These are phyloP conservation scores for Asbolus verrucosus DNA, from an alignment of 1,140 invertebrate genomes.

Conservation along the genomic window DNA sequence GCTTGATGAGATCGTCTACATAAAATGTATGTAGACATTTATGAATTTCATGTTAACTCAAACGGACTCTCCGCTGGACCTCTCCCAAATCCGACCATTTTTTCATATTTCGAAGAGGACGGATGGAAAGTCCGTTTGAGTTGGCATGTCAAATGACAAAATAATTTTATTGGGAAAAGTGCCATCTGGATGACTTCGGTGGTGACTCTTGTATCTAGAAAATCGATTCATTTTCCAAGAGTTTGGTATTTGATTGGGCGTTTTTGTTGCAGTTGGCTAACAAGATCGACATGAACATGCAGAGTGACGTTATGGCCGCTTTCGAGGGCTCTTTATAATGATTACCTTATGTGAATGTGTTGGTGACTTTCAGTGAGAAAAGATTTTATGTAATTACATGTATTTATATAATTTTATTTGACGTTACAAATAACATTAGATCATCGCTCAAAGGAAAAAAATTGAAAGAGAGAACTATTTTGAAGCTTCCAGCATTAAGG, in stretches of 20 bases:
- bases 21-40: too few relatives aligned
- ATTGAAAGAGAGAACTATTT: conserved; percentile 42
- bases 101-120: too few relatives aligned
- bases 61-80: too few relatives aligned
- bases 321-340: conserved; percentile 94
- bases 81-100: too few relatives aligned
- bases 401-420: conserved; percentile 53
- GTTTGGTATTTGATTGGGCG: background rate
- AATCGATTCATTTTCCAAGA: too few relatives aligned
- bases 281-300: conserved; percentile 98
- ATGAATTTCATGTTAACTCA: too few relatives aligned
- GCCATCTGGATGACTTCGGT: too few relatives aligned
- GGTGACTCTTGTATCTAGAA: too few relatives aligned
- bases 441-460: conserved; percentile 47
- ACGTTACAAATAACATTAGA: conserved; percentile 45
- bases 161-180: too few relatives aligned
- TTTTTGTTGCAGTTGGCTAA: conserved; percentile 85
- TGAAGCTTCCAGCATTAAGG: conserved; percentile 50
- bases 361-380: conserved; percentile 40
- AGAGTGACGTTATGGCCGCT: conserved; percentile 97
- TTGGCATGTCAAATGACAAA: too few relatives aligned
- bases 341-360: conserved; percentile 24
- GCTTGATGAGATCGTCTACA: too few relatives aligned
- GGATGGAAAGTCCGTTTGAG: too few relatives aligned
- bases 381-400: conserved; percentile 53